These are phyloP conservation scores for Lepidurus couesii DNA, from an alignment of 1,140 invertebrate species.

Conservation along the genomic window DNA sequence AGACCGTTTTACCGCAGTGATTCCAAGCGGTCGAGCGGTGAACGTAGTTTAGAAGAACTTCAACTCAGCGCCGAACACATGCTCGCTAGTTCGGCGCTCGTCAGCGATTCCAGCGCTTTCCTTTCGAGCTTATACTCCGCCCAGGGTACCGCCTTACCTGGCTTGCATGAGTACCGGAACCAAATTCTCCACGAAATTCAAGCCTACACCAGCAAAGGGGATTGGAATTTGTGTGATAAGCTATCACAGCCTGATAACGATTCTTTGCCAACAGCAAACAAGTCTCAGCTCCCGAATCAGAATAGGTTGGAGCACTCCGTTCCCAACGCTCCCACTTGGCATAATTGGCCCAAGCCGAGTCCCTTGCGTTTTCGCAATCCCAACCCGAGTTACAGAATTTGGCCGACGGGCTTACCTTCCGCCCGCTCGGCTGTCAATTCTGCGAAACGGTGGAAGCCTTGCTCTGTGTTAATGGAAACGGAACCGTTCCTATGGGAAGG, in stretches of 20 bases:
- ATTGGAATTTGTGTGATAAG: slow-evolving; percentile 30
- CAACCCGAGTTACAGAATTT: slow-evolving; percentile 24
- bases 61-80: slow-evolving; percentile 36
- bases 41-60: slow-evolving; percentile 39
- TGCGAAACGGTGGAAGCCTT: neutral
- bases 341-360: neutral
- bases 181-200: slow-evolving; percentile 32
- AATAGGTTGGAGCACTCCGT: neutral
- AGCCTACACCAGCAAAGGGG: slow-evolving; percentile 33
- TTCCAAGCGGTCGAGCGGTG: slow-evolving; percentile 38
- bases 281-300: neutral
- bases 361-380: neutral
- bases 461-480: neutral
- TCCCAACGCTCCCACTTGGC: neutral
- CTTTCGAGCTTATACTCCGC: slow-evolving; percentile 31
- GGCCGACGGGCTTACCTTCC: slow-evolving; percentile 27
- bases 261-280: neutral
- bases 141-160: slow-evolving; percentile 28
- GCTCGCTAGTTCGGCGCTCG: slow-evolving; percentile 7
- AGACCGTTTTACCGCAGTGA: slow-evolving; percentile 34
- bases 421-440: neutral
- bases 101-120: slow-evolving; percentile 15
- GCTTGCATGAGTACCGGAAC: slow-evolving; percentile 33
- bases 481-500: neutral
- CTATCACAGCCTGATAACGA: neutral